Evolutionary conservation across 2,888 invertebrate genomes (phyloP).

Genomic region (Drosophila siamana): DNA sequence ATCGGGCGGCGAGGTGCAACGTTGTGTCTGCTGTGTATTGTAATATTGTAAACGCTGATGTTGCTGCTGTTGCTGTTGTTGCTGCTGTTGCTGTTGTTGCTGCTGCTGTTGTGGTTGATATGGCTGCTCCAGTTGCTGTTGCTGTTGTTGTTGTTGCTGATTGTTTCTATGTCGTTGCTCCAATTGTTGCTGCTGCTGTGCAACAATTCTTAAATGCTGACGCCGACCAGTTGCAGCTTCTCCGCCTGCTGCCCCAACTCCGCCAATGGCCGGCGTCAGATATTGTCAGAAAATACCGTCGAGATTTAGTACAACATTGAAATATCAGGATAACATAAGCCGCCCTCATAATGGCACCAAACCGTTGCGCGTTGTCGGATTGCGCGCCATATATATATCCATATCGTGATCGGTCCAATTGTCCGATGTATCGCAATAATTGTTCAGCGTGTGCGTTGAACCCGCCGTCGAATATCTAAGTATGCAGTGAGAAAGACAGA

Average conservation of each 20-base stretch:
- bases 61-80: constrained; percentile 49
- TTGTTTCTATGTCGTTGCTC: constrained; percentile 70
- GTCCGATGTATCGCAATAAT: constrained; percentile 95
- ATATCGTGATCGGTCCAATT: constrained; percentile 98
- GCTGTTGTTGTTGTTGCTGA: constrained; percentile 54
- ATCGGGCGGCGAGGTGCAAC: constrained; percentile 84
- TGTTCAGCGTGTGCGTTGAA: constrained; percentile 92
- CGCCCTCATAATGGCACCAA: constrained; percentile 91
- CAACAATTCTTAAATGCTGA: constrained; percentile 52
- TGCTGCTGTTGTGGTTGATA: constrained; percentile 69
- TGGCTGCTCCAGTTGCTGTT: constrained; percentile 63
- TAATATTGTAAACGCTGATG: constrained; percentile 61
- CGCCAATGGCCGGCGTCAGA: constrained; percentile 76
- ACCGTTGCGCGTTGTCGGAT: constrained; percentile 94
- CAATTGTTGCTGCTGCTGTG: constrained; percentile 62
- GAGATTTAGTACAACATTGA: constrained; percentile 86
- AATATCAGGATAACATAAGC: constrained; percentile 85
- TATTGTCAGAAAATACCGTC: constrained; percentile 85
- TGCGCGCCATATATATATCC: constrained; percentile 97
- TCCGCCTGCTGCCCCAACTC: constrained; percentile 20
- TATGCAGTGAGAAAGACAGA: no score
- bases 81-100: no score
- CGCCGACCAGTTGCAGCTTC: constrained; percentile 54
- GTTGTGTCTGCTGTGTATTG: constrained; percentile 64
- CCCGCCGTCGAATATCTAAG: constrained; percentile 89